A percentile compares a stretch with the other conserved stretches of the same genome.
Evolutionary conservation across 1,140 invertebrate genomes (phyloP).

Genomic region (Thalassaphorura encarpata): DNA sequence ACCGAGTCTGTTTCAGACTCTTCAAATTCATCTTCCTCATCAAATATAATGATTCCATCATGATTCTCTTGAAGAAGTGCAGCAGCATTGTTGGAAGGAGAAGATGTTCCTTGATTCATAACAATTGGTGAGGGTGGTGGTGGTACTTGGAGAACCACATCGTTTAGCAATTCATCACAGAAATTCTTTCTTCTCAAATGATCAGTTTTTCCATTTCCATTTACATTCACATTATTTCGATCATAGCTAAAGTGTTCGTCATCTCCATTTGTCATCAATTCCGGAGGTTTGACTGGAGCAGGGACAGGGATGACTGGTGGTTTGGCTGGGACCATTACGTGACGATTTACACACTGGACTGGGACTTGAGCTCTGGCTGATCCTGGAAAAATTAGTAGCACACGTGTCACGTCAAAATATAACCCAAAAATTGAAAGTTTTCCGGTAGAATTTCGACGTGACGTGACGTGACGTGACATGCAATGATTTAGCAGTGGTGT

Average conservation of each 20-base stretch:
- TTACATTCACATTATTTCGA: constrained; percentile 7
- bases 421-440: too few relatives aligned
- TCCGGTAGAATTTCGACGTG: too few relatives aligned
- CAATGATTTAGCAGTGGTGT: too few relatives aligned
- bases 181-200: constrained; percentile 6
- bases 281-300: too few relatives aligned
- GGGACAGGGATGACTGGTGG: not conserved
- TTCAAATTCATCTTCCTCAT: constrained; percentile 24
- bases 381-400: too few relatives aligned
- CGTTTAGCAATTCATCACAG: constrained; percentile 8
- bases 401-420: too few relatives aligned
- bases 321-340: constrained; percentile 6
- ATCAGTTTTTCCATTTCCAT: constrained; percentile 4
- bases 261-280: too few relatives aligned
- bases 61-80: constrained; percentile 8
- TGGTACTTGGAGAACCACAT: not conserved
- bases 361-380: constrained; percentile 23
- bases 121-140: not conserved
- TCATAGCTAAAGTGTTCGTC: too few relatives aligned
- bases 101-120: too few relatives aligned
- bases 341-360: constrained; percentile 30
- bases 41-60: constrained; percentile 29
- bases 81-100: too few relatives aligned
- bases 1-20: constrained; percentile 11
- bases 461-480: too few relatives aligned